Percentiles rank a stretch among this genome's conserved stretches.
Evolutionary conservation across 2,113 vertebrate species (phyloP).

Genomic region (Catagonus wagneri): DNA sequence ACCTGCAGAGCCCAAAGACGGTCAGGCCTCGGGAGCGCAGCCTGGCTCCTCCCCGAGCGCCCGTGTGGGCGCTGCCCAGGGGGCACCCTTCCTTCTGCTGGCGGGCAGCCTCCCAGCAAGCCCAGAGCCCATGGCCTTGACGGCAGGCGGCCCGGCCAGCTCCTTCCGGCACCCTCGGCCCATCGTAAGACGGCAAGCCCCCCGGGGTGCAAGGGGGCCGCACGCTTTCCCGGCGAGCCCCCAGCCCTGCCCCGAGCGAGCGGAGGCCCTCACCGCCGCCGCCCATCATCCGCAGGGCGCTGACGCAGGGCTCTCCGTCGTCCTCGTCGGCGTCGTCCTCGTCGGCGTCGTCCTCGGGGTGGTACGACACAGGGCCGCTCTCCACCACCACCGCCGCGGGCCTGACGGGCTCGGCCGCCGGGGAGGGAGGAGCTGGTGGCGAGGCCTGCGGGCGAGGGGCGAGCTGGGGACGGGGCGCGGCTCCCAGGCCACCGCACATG

Average conservation of each 20-base stretch:
- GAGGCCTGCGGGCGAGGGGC: slow-evolving; percentile 65
- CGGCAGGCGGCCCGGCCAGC: neutral
- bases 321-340: slow-evolving; percentile 95
- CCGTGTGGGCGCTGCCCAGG: accelerated
- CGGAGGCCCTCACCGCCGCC: slow-evolving; percentile 86
- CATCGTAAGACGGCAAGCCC: too few species aligned
- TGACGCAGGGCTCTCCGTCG: slow-evolving; percentile 94
- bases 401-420: slow-evolving; percentile 60
- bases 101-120: neutral
- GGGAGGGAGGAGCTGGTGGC: slow-evolving; percentile 70
- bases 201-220: too few species aligned
- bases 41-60: neutral
- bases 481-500: neutral
- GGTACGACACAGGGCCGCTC: slow-evolving; percentile 94
- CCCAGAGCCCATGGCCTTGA: neutral
- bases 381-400: slow-evolving; percentile 90
- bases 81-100: too few species aligned
- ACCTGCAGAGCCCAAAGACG: slow-evolving; percentile 87
- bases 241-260: accelerated
- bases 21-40: accelerated
- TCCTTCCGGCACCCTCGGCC: neutral
- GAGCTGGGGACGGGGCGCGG: neutral
- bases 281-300: slow-evolving; percentile 95
- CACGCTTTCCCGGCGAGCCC: neutral
- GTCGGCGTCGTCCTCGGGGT: slow-evolving; percentile 89